Evolutionary conservation across 2,797 vertebrate genomes (phyloP), one percentile per base, ranked within the genome.

Genomic region (Sphenopsis melanotis): DNA sequence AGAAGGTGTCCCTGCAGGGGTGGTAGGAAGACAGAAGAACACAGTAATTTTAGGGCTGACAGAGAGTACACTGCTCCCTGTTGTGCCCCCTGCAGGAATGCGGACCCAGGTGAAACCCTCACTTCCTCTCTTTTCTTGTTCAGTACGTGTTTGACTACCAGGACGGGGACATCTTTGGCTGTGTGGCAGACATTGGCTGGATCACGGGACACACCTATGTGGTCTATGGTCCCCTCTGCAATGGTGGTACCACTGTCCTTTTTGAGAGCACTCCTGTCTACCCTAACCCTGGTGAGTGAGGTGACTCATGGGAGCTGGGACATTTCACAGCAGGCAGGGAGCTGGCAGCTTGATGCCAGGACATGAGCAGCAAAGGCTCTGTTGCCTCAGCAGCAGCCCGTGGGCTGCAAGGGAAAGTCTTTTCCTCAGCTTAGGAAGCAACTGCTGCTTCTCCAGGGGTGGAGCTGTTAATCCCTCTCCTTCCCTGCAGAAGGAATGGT

Each of bases 181-280:
- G 97, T 1, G 44, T 97, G 65, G 97, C 97, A 72, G 97, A 98
- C 76, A 97, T 98, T 0, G 96, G 97, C 46, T 98, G 98, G 97
- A 97, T 98, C 83, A 98, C 97, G 0, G 97, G 97, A 57, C 97
- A 98, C 75, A 97, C 97, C 49, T 97, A 98, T 3, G 94, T 94
- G 32, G 96, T 97, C 42, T 98, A 97, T 0, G 97, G 96, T 5
- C 97, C 98, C 11, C 96, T 98, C 80, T 98, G 97, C 86, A 98
- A 98, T 22, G 97, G 97, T 11, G 97, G 95, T 32, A 98, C 97
- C 46, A 98, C 97, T 24, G 96, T 98, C 32, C 95, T 98, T 63
- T 98, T 97, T 94, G 98, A 98, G 93, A 97, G 97, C 59, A 97
- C 97, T 50, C 97, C 98, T 5, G 21, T 96, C 8, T 94, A 98